Base-by-base conservation (phyloP, 2,113 vertebrate species). In the Sapajus apella region DNA sequence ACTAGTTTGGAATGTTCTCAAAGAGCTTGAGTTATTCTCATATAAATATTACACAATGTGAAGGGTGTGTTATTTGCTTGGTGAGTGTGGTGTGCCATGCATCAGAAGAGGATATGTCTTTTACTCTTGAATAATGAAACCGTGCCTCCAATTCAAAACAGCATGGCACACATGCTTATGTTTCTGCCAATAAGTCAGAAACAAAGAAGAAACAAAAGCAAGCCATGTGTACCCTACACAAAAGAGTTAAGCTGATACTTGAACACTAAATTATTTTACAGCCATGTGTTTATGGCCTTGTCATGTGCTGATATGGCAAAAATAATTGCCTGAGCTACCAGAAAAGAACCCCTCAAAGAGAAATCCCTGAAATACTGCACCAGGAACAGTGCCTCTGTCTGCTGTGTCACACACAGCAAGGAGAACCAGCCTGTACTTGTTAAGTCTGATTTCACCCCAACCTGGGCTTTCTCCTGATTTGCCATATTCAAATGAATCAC, bases 301-400 rank as follows among this genome's bases (percentile, higher is more conserved):
- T 95, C 89, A 66, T 86, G 58, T 90, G 87, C 87, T 90, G 76
- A 91, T 94, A 64, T 56, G 93, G 47, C 87, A 76, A 96, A 96
- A 94, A 92, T 66, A 98, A 97, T 95, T 93, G 97, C 98, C 97
- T 98, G 98, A 99, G 98, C 98, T 99, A 99, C 98, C 98, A 70
- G 94, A 73, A 97, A 97, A 95, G 91, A 97, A 95, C 68, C 76
- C 87, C 68, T 32, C 4, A 52, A 82, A 85, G 70, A 96, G 70
- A 92, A 95, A 92, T 79, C 75, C 87, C 94, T 47, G 91, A 96
- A 95, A 68, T 37, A 50, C 23, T 5, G 12, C 35, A 45, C 8
- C 7, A 79, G 79, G 55, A 88, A 56, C 10, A 5, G 20, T 9
- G 43, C 37, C n/a, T 70, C 25, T 37, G 32, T n/a, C 50, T 66